phyloP scores from a whole-genome alignment of 2,888 invertebrate species.

The Globia sparganii region DNA sequence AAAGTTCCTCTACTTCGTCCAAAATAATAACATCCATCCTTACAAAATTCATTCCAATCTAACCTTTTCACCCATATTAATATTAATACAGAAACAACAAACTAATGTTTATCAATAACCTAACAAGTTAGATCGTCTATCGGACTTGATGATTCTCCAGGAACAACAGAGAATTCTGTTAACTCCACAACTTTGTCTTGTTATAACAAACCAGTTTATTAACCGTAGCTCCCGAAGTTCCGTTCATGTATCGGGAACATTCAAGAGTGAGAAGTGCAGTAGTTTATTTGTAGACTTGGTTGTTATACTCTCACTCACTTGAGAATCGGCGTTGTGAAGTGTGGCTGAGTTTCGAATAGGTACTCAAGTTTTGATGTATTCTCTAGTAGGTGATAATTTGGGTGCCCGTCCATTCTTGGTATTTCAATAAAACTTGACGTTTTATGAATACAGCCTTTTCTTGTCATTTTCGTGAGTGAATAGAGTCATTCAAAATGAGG shows the following conservation, averaged over 20 bases:
- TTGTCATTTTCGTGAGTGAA: neutral
- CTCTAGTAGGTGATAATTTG: neutral
- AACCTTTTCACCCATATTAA: neutral
- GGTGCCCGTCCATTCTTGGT: no score
- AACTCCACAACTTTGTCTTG: constrained; percentile 50
- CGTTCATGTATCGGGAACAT: constrained; percentile 40
- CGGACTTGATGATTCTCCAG: constrained; percentile 52
- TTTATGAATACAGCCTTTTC: neutral
- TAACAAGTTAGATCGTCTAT: constrained; percentile 46
- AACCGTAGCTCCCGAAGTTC: constrained; percentile 19
- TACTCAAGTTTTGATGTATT: neutral
- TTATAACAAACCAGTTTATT: constrained; percentile 56
- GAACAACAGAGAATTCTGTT: constrained; percentile 58
- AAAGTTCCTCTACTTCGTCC: no score
- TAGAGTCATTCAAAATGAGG: neutral
- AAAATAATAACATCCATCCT: neutral
- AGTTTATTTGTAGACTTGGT: constrained; percentile 12
- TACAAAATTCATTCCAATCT: neutral
- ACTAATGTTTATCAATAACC: constrained; percentile 56
- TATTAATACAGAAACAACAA: constrained; percentile 34
- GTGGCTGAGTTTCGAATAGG: neutral
- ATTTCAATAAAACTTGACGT: neutral
- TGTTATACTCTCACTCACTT: neutral
- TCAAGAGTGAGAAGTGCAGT: constrained; percentile 8
- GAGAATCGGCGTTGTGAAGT: constrained; percentile 5